Base-by-base conservation (phyloP, 2,113 vertebrate species). In the Penelope pileata region DNA sequence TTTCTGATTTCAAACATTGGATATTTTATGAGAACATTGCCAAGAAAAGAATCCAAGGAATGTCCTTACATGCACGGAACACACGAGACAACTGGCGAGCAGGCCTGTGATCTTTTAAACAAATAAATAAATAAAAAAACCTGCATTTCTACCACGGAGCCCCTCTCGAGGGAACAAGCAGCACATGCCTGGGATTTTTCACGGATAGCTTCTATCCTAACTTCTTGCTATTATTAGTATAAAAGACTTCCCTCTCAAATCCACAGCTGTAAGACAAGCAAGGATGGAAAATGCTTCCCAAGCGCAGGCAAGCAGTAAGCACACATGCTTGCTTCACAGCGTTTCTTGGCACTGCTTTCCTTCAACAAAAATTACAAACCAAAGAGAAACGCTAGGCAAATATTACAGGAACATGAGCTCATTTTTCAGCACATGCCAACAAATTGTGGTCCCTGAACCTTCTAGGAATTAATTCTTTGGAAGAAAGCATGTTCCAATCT, bases 11-110 rank as follows among this genome's bases (percentile, higher is more conserved):
- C 94, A 96, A 95, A 97, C 96, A 97, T 12, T 93, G 96, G 94
- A 58, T 95, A 96, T 96, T 96, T 95, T 96, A 97, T 84, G 51
- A 94, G 96, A 97, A 96, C 73, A 84, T 66, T 96, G 96, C 96
- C 97, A 97, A 94, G 96, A 97, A 97, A 97, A 96, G 97, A 98
- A 98, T 98, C 93, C 91, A 88, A 98, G 88, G 98, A 98, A 98
- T 98, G 97, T 93, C 95, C 92, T 90, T 95, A 96, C 76, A 80
- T 43, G 47, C 66, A 96, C 83, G 96, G 90, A 96, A 97, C 88
- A 92, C 82, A 94, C 4, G 9, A 97, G 97, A 98, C 98, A 98
- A 98, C 98, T 98, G 98, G 97, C 92, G 84, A 96, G 94, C 92
- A 94, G 86, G 83, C 70, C 94, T 96, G 82, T 88, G 93, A 94